Base-by-base conservation (phyloP, 2,888 invertebrate species). In the Eupithecia pulchellata region DNA sequence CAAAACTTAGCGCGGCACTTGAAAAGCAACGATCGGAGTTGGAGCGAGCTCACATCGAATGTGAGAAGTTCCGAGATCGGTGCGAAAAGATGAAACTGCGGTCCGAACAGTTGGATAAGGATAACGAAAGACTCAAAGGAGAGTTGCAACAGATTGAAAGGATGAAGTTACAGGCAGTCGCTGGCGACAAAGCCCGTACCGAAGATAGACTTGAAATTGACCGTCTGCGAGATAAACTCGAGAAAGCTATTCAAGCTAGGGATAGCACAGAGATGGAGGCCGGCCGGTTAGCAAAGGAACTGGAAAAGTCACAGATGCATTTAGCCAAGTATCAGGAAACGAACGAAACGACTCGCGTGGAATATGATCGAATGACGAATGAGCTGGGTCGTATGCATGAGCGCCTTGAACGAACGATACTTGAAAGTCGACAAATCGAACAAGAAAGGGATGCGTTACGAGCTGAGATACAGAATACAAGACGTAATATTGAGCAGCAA, bases 201-300 rank as follows among this genome's bases (percentile, higher is more conserved):
- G 96, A 96, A 82, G 97, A 96, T 82, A 95, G 96, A 80, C 96
- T 96, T 79, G 98, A 98, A 92, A 96, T 97, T 69, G 98, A 98
- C 88, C 95, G 98, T 78, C 93, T 98, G 69, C 96, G 97, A 78
- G 98, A 98, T 80, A 97, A 98, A 86, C 94, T 98, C 68, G 98
- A 98, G 84, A 97, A 98, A 89, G 97, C 97, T 17, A 96, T 97
- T 75, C 96, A 96, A 84, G 96, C 96, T 0, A 95, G 97, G 80
- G 97, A 98, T 84, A 96, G 97, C 64, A 97, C 97, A 9, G 98
- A 98, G 93, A 95, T 97, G 90, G 98, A 98, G 87, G 97, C 97
- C 36, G 97, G 97, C 68, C 95, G 97, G 76, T 91, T 98, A 76
- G 97, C 97, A 29, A 97, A 97, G 86, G 98, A 97, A 91, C 95